Base-by-base conservation (phyloP, 1,140 invertebrate genomes). In the Pseudoatta argentina region DNA sequence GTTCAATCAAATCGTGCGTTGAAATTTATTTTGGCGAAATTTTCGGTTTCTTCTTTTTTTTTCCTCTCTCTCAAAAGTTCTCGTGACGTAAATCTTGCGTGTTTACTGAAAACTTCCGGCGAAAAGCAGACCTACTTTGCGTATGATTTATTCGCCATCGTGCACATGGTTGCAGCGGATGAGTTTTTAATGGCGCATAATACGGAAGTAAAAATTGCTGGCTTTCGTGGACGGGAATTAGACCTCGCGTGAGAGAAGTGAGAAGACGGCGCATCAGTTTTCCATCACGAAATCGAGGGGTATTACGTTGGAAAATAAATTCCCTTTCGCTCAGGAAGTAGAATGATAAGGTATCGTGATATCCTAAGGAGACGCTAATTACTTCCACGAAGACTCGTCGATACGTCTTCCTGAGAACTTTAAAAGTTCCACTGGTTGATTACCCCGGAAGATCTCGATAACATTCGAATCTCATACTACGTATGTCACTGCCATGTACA, bases 121-220 rank as follows among this genome's bases (percentile, higher is more conserved):
- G 79, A 73, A 73, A 82, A 73, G 53, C 79, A 82, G 79, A 82
- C 79, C 79, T 82, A 82, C 79, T 82, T 82, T 73, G 67, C 79
- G 79, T 82, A 82, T 82, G 67, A 82, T 82, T 82, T 82, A 82
- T 82, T 82, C 66, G 53, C 27, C 34, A 34, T 8, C 34, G 34
- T 61, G 67, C 53, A 82, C 79, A 67, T 55, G 79, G 79, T 82
- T 82, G 75, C 61, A 57, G 44, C 78, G 53, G 85, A 91, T 69
- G 83, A 81, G 85, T 79, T 82, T 78, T 87, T 88, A 89, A 85
- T 87, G 90, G 66, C 48, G 71, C 51, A 63, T 53, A 71, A 67
- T 69, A 59, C 51, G 71, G 77, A 82, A 86, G 77, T 89, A 89
- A 81, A 69, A 89, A 89, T 89, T 89, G 87, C 44, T 66, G 24